Evolutionary conservation across 64 coral and sea anemone species (phyloP).

Genomic region (Montipora sp.): DNA sequence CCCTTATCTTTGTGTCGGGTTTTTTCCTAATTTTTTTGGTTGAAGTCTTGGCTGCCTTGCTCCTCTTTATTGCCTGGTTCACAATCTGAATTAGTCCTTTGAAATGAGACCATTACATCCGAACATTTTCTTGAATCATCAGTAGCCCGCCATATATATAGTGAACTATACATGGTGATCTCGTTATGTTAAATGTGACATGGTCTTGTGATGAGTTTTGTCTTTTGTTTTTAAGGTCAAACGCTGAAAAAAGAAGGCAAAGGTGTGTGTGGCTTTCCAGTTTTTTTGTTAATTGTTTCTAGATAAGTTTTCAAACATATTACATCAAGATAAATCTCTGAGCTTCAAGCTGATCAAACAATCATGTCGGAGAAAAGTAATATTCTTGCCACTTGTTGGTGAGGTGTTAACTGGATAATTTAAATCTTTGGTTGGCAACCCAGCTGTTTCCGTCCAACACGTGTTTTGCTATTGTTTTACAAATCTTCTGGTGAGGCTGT

Average conservation of each 20-base stretch:
- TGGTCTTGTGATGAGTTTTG: neutral
- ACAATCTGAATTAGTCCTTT: no score
- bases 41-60: neutral
- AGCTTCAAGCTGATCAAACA: no score
- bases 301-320: no score
- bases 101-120: no score
- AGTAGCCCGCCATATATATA: no score
- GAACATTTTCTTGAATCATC: no score
- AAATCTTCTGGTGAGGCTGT: neutral
- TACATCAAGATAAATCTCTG: no score
- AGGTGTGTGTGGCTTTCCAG: neutral
- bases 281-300: neutral
- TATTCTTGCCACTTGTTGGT: neutral
- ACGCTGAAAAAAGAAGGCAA: slow-evolving; percentile 17
- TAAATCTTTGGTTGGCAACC: slow-evolving; percentile 6
- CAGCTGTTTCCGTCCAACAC: slow-evolving; percentile 25
- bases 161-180: no score
- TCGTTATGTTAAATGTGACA: neutral
- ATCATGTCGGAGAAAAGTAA: no score
- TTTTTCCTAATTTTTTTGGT: neutral
- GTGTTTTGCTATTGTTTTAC: slow-evolving; percentile 34
- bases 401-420: neutral
- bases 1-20: neutral
- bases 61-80: no score
- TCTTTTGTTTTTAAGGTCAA: neutral